phyloP scores from a whole-genome alignment of 1,140 invertebrate species.

The Trichonephila clavipes region DNA sequence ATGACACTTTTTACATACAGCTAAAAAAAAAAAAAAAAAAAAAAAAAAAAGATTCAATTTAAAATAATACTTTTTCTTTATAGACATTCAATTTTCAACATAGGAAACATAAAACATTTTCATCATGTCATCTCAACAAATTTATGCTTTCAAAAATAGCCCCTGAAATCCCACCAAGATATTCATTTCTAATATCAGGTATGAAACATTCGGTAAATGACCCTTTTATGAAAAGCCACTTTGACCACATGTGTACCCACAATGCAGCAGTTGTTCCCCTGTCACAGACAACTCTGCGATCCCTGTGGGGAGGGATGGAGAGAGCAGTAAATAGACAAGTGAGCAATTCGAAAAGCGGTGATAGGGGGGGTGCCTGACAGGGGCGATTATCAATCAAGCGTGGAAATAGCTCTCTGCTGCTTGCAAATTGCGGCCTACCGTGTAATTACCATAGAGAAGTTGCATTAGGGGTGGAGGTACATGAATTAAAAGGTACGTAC shows the following conservation, averaged over 20 bases:
- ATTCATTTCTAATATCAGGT: neutral
- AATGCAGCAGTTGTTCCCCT: conserved; percentile 28
- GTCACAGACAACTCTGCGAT: neutral
- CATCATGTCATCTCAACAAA: too few species aligned
- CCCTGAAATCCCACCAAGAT: neutral
- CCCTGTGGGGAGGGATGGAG: neutral
- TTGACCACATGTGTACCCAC: conserved; percentile 12
- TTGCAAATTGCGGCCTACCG: conserved; percentile 39
- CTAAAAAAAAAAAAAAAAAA: too few species aligned
- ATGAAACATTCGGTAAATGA: neutral
- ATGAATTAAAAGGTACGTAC: conserved; percentile 48
- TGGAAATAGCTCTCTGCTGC: conserved; percentile 37
- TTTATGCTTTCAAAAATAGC: neutral
- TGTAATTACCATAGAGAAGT: conserved; percentile 57
- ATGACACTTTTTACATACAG: too few species aligned
- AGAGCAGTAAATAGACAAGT: conserved; percentile 64
- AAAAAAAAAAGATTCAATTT: too few species aligned
- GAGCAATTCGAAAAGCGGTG: neutral
- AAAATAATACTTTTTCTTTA: too few species aligned
- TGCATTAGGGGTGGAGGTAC: conserved; percentile 25
- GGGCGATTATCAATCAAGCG: conserved; percentile 64
- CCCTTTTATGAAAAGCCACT: neutral
- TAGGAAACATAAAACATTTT: too few species aligned
- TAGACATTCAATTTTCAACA: too few species aligned
- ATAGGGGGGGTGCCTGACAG: neutral